Percentiles rank a stretch among this genome's conserved stretches.
phyloP scores from a whole-genome alignment of 2,888 invertebrate species.

The Gastracanthus pulcherrimus region DNA sequence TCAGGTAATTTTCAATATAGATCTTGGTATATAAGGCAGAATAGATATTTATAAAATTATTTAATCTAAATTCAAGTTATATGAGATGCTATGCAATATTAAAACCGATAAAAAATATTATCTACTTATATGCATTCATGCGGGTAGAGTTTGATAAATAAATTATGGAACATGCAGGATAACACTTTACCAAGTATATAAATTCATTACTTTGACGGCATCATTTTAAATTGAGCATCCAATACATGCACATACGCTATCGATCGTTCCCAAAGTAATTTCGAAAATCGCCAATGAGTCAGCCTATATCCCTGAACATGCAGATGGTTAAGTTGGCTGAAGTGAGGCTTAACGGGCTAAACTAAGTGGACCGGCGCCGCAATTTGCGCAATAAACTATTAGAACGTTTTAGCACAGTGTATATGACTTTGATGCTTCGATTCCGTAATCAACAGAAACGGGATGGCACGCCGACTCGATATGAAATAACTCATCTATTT shows the following conservation, averaged over 20 bases:
- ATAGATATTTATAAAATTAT: no score
- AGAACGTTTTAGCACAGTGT: background rate
- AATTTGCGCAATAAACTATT: slow-evolving; percentile 42
- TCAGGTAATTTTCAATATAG: no score
- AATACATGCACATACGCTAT: background rate
- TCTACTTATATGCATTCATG: no score
- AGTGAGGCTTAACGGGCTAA: background rate
- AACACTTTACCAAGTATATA: no score
- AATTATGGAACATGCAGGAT: no score
- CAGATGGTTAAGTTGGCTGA: background rate
- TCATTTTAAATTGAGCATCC: background rate
- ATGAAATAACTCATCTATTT: background rate
- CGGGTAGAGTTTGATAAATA: no score
- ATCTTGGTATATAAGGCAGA: no score
- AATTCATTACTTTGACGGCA: background rate
- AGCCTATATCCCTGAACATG: background rate
- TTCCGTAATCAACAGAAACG: background rate
- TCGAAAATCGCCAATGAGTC: slow-evolving; percentile 17
- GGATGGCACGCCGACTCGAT: background rate
- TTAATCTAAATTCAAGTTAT: no score
- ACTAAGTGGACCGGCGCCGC: slow-evolving; percentile 34
- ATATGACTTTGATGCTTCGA: background rate
- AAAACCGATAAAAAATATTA: no score
- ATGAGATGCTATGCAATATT: no score
- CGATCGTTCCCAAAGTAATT: background rate